Percentiles rank a stretch among this genome's conserved stretches.
These are phyloP conservation scores for Anthopleura sola DNA, from an alignment of 64 coral and sea anemone genomes.

Conservation along the genomic window DNA sequence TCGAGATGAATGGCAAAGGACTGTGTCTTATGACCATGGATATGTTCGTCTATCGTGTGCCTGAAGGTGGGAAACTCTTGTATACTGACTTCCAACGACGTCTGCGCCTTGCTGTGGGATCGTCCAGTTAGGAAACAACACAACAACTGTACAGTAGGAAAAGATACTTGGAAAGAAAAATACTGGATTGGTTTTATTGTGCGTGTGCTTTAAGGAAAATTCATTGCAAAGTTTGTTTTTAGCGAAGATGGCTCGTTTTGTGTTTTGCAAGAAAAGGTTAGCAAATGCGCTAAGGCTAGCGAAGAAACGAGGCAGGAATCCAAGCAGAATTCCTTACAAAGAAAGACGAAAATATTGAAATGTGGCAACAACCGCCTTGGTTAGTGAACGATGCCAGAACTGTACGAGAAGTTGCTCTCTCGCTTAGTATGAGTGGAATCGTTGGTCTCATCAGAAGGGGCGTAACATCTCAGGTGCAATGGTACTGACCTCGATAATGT, in stretches of 20 bases:
- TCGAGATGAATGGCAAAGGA: constrained; percentile 97
- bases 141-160: neutral
- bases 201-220: neutral
- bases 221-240: neutral
- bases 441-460: too few species aligned
- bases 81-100: constrained; percentile 92
- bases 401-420: too few species aligned
- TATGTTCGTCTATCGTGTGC: constrained; percentile 91
- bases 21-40: constrained; percentile 90
- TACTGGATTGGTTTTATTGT: too few species aligned
- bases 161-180: neutral
- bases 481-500: too few species aligned
- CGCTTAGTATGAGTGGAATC: too few species aligned
- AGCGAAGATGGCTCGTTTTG: neutral
- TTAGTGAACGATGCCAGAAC: too few species aligned
- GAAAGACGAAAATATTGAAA: too few species aligned
- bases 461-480: too few species aligned
- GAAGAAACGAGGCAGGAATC: neutral
- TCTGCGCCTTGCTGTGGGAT: constrained; percentile 66
- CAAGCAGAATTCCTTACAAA: neutral
- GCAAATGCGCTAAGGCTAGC: neutral
- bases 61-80: constrained; percentile 80
- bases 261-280: neutral
- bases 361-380: too few species aligned
- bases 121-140: neutral